Base-by-base conservation (phyloP, 2,113 vertebrate genomes). In the Rostratula benghalensis region DNA sequence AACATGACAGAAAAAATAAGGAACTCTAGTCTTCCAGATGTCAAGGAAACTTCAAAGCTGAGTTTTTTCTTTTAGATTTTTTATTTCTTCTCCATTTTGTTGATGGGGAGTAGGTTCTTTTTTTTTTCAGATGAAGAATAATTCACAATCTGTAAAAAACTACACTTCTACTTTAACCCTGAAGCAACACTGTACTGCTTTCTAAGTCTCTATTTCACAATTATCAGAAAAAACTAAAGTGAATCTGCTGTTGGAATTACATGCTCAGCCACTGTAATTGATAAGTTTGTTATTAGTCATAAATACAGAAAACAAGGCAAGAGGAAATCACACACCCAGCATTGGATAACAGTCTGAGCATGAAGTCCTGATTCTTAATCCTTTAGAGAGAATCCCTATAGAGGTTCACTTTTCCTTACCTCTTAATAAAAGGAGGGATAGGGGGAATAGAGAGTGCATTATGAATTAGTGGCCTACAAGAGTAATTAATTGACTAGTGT, bases 291-390 rank as follows among this genome's bases (percentile, higher is more conserved):
- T 79, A 85, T 30, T 57, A 73, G 19, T 31, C 16, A 57, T 24
- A 64, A 80, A 81, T 9, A 61, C 6, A 81, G 41, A 27, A 75
- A 88, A 68, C 0, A 90, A 70, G 30, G 0, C 12, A 63, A 63
- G n/a, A 82, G 16, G 24, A 50, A 89, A 80, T 39, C 16, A 43
- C 10, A 39, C 14, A 89, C 9, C 16, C 35, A 71, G 11, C 13
- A 25, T 0, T 51, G 12, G 5, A 23, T 65, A 70, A 41, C 0
- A 3, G 13, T 13, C 27, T 77, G 10, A 89, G 10, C 7, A 33
- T 39, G 12, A 83, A 45, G 4, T 54, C 37, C 10, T 3, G 1
- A 35, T 67, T 59, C 19, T 35, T 33, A 27, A 63, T 77, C 18
- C 10, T 93, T 57, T 46, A 64, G 15, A 65, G 18, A 76, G 30